These are phyloP conservation scores for Oscheius sp. DNA, from an alignment of 2,888 invertebrate genomes.

Conservation along the genomic window DNA sequence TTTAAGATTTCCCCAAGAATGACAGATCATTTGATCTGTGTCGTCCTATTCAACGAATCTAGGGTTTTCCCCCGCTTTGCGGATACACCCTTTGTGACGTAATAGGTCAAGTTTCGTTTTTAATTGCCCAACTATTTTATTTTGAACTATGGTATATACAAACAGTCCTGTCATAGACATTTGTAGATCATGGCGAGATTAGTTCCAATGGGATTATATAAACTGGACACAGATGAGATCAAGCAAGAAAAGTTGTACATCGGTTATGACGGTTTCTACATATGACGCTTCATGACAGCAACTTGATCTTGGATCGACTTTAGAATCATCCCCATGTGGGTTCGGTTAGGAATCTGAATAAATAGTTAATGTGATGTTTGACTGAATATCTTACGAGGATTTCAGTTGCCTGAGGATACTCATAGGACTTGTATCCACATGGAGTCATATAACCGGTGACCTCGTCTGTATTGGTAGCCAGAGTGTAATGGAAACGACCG, in stretches of 20 bases:
- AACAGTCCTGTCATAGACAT: background rate
- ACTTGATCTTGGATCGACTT: constrained; percentile 14
- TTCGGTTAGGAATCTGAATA: constrained; percentile 10
- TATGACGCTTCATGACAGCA: constrained; percentile 4
- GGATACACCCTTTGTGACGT: background rate
- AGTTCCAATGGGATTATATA: background rate
- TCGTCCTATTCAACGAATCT: background rate
- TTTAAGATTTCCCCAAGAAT: too few species aligned
- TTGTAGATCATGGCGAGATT: background rate
- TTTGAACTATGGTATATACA: background rate
- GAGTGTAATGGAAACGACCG: constrained; percentile 10
- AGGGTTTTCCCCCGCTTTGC: background rate
- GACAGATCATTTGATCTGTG: too few species aligned
- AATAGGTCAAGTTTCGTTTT: background rate
- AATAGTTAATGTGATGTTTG: background rate
- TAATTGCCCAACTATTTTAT: background rate
- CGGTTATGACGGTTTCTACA: background rate
- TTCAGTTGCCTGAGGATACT: constrained; percentile 10
- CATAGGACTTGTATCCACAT: constrained; percentile 19
- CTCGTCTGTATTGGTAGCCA: constrained; percentile 27
- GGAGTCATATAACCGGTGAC: constrained; percentile 18
- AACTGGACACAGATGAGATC: background rate
- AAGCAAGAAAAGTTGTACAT: background rate
- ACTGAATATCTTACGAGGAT: background rate
- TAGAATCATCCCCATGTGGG: constrained; percentile 25